Base-by-base conservation (phyloP, 2,113 vertebrate species). In the Hypocryptadius cinnamomeus region DNA sequence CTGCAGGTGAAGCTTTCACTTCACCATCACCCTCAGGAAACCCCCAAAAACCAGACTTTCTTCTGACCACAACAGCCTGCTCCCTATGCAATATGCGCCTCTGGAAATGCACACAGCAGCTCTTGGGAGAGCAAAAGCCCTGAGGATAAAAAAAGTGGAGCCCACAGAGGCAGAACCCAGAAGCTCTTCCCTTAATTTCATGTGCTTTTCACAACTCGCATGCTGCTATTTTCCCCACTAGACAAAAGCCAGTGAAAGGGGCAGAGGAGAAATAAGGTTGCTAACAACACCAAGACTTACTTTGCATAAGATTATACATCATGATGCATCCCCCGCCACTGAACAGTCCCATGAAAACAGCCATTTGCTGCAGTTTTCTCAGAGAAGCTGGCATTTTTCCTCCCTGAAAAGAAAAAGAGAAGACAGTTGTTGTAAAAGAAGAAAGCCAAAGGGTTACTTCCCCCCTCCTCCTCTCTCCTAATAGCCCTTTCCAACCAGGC, bases 281-380 rank as follows among this genome's bases (percentile, higher is more conserved):
- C 87, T 71, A 77, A 80, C 53, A 83, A 64, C 60, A 74, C 54
- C 31, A 8, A 54, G 59, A 85, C 97, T 97, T 96, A 98, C 98
- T 98, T 94, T 99, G 98, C 96, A 98, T 97, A 44, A 98, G 97
- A 74, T 97, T 97, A 94, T 98, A 98, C 98, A 98, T 99, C 85
- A 98, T 77, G 40, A 97, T 79, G 44, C 98, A 96, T 59, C 98
- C 98, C 50, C 95, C 96, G 2, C 98, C 84, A 0, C 97, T 98
- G 77, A 98, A 88, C 69, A 98, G 33, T 3, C 98, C 98, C 92
- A 98, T 93, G 94, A 98, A 98, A 93, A 98, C 90, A 74, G 98
- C 94, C 94, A 98, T 97, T 96, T 98, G 97, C 96, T 98, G 96
- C 74, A 99, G 97, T 20, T 97, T 97, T 83, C 70, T 96, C 50